Evolutionary conservation across 2,797 vertebrate genomes (phyloP), one percentile per base, ranked within the genome.

Genomic region (Ara ararauna): DNA sequence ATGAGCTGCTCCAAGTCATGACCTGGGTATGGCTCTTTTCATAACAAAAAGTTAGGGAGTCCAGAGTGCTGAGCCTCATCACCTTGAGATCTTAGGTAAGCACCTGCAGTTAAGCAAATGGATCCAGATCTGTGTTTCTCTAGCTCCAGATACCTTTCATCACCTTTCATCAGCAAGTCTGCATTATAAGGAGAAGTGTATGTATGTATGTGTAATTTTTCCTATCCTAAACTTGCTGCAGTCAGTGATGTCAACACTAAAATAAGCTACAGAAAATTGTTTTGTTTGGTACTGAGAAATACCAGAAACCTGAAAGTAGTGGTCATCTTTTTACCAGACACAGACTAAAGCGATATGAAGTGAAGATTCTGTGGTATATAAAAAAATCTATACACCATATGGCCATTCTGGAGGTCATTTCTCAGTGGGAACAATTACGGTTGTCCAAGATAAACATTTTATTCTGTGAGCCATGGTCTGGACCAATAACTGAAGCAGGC

Each of bases 31-130:
- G 11, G 5, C 3, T 67, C 61, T 60, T 72, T 65, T 40, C 65
- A 3, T 5, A 64, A 44, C 8, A 78, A 81, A 36, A 89, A 68
- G 4, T 14, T 34, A 61, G 48, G 47, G 48, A 42, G 12, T 18
- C 19, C 62, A 26, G 16, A 60, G 6, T 44, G 34, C 7, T 47
- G 4, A 71, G 9, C 62, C 5, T 61, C 1, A 0, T 30, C 24
- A 36, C 13, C 17, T 66, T 29, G n/a, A 88, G 26, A 88, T 16
- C 34, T 71, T 18, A 11, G 5, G 6, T 61, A 70, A 58, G 7
- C 0, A 0, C 15, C 13, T 23, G 20, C 36, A 80, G 4, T 36
- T 48, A 86, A 51, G 16, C 9, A 84, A 68, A 70, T 10, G 2
- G 8, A 40, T 51, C 18, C 38, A 60, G 16, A 70, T 56, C 20